A percentile compares a stretch with the other conserved stretches of the same genome.
Evolutionary conservation across 2,113 vertebrate species (phyloP).

Genomic region (Cariama cristata): DNA sequence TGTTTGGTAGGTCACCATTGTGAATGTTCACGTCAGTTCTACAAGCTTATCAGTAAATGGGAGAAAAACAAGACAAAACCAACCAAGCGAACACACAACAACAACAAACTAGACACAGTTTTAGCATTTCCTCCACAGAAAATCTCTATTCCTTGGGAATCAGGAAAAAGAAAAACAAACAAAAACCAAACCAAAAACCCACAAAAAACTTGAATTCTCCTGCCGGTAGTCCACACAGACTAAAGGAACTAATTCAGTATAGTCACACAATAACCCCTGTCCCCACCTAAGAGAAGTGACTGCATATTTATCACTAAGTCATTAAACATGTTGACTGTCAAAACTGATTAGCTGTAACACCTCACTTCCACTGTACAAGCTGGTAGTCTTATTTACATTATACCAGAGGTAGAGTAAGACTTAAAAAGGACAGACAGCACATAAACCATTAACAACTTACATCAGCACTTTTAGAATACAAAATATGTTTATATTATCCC

Average conservation of each 20-base stretch:
- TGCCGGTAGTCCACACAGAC: neutral
- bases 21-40: neutral
- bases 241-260: neutral
- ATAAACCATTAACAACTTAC: neutral
- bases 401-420: neutral
- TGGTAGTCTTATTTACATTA: neutral
- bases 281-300: neutral
- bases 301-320: neutral
- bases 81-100: accelerated
- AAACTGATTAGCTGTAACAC: neutral
- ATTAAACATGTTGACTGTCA: neutral
- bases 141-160: neutral
- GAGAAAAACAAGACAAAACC: neutral
- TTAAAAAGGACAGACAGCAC: neutral
- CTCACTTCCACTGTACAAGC: neutral
- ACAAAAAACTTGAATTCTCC: neutral
- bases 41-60: neutral
- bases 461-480: neutral
- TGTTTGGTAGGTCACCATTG: accelerated
- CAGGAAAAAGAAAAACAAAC: too few species aligned
- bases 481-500: neutral
- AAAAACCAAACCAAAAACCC: too few species aligned
- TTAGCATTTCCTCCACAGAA: neutral
- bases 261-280: neutral
- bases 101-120: neutral